Evolutionary conservation across 2,888 invertebrate species (phyloP).

Genomic region (Drosophila emarginata): DNA sequence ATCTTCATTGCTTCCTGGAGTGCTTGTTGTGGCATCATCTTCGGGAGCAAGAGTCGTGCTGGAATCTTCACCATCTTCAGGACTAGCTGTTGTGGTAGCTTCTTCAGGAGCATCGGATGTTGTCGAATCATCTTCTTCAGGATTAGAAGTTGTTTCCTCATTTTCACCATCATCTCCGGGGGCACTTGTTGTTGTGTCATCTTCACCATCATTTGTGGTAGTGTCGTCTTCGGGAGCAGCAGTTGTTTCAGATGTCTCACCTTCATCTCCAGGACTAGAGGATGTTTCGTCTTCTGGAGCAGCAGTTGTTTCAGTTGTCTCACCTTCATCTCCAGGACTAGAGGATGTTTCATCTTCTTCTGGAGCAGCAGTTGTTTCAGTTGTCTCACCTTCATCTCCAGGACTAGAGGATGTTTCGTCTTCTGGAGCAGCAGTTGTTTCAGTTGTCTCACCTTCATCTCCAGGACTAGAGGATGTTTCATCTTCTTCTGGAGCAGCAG

Average conservation of each 20-base stretch:
- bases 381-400: background rate
- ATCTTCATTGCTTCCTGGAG: background rate
- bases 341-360: no score
- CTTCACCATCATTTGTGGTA: no score
- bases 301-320: no score
- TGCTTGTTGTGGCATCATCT: background rate
- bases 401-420: background rate
- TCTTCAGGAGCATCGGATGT: conserved; percentile 9
- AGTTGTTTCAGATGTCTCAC: background rate
- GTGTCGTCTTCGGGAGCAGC: background rate
- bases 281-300: background rate
- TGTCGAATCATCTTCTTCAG: background rate
- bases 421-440: background rate
- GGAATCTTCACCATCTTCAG: background rate
- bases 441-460: background rate
- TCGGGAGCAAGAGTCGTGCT: conserved; percentile 5
- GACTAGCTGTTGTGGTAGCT: background rate
- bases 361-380: background rate
- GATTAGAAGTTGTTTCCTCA: background rate
- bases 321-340: background rate
- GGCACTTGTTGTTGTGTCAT: no score
- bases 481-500: background rate
- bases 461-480: background rate
- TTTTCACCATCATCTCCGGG: background rate
- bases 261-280: conserved; percentile 4